A percentile compares a stretch with the other conserved stretches of the same genome.
phyloP scores from a whole-genome alignment of 92 coral and sea anemone species.

The Muricea muricata region DNA sequence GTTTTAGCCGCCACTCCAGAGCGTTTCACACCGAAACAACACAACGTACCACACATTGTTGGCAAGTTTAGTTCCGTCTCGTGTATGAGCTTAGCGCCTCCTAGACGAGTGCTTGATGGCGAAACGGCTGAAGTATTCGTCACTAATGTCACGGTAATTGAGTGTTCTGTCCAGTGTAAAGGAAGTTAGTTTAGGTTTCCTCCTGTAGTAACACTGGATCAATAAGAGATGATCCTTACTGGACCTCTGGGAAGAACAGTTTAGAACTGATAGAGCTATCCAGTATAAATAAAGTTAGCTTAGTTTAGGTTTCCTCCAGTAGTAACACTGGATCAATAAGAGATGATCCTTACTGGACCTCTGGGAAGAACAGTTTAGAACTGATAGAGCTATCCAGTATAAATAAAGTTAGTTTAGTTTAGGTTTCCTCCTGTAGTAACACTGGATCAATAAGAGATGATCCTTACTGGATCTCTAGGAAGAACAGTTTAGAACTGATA shows the following conservation, averaged over 20 bases:
- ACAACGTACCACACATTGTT: conserved; percentile 9
- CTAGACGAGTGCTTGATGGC: conserved; percentile 24
- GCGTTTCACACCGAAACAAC: conserved; percentile 31
- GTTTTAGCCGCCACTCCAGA: conserved; percentile 13
- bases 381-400: neutral
- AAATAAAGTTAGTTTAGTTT: neutral
- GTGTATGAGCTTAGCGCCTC: conserved; percentile 21
- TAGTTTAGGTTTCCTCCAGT: too few relatives aligned
- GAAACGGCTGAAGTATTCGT: neutral
- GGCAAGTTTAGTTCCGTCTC: conserved; percentile 10
- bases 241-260: neutral
- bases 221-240: neutral
- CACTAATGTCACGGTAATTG: conserved; percentile 4
- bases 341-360: neutral
- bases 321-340: neutral
- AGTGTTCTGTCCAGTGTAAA: too few relatives aligned
- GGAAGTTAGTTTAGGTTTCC: neutral
- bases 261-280: neutral
- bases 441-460: neutral
- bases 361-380: neutral
- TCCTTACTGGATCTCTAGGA: too few relatives aligned
- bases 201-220: neutral
- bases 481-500: neutral
- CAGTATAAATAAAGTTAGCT: neutral
- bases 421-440: neutral